These are phyloP conservation scores for Micrasema longulum DNA, from an alignment of 1,140 invertebrate species.

Conservation along the genomic window DNA sequence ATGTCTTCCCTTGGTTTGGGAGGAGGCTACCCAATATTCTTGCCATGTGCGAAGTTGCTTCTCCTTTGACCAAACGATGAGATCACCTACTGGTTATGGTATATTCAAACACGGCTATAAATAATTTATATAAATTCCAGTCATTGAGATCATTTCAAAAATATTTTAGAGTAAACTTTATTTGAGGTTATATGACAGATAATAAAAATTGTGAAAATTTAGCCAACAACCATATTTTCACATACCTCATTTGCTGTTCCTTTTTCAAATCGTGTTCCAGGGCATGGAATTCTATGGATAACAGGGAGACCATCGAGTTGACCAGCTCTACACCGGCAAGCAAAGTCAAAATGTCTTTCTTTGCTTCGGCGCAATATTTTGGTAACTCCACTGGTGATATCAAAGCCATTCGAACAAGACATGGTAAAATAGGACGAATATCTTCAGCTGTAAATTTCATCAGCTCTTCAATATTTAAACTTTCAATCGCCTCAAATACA, in stretches of 20 bases:
- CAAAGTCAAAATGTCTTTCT: conserved; percentile 89
- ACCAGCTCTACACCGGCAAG: conserved; percentile 93
- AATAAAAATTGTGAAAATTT: not conserved
- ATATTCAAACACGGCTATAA: too few species aligned
- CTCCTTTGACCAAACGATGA: too few species aligned
- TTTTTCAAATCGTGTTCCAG: conserved; percentile 93
- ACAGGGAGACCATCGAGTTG: conserved; percentile 91
- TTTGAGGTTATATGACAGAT: not conserved
- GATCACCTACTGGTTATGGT: too few species aligned
- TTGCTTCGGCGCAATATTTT: conserved; percentile 82
- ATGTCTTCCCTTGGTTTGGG: too few species aligned
- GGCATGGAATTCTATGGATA: conserved; percentile 95
- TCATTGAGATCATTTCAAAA: too few species aligned
- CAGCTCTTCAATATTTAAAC: conserved; percentile 62
- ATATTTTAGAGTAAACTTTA: too few species aligned
- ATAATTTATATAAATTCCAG: too few species aligned
- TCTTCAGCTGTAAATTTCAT: conserved; percentile 63
- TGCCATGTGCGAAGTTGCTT: too few species aligned
- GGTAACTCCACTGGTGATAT: conserved; percentile 90
- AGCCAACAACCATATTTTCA: too few species aligned
- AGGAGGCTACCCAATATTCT: too few species aligned
- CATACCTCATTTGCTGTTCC: conserved; percentile 88
- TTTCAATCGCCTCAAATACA: conserved; percentile 65
- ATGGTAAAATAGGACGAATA: conserved; percentile 90
- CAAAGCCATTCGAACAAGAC: conserved; percentile 92